These are phyloP conservation scores for Glossosoma conforme DNA, from an alignment of 1,140 invertebrate species.

Conservation along the genomic window DNA sequence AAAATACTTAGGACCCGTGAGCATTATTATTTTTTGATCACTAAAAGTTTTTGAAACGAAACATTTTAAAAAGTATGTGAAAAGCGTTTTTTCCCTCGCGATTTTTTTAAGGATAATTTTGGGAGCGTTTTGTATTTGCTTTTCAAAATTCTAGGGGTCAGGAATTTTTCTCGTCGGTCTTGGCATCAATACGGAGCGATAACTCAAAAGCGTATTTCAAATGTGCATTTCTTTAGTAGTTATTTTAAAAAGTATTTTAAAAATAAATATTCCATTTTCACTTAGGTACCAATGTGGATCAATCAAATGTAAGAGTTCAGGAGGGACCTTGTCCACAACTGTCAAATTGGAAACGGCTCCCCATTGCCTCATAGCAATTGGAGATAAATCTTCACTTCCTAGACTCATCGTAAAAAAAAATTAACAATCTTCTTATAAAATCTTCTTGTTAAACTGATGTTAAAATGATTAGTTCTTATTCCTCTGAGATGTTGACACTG, in stretches of 20 bases:
- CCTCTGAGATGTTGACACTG: not conserved
- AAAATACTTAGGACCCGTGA: too few relatives aligned
- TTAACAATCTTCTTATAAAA: not conserved
- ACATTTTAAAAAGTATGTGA: too few relatives aligned
- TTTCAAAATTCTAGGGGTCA: too few relatives aligned
- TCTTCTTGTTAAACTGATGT: not conserved
- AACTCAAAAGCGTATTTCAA: not conserved
- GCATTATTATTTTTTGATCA: too few relatives aligned
- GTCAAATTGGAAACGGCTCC: constrained; percentile 56
- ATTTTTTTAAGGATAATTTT: too few relatives aligned
- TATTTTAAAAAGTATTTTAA: too few relatives aligned
- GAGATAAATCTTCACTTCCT: not conserved
- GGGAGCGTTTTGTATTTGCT: too few relatives aligned
- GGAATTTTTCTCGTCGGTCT: too few relatives aligned
- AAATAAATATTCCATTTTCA: not conserved
- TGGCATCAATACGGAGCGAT: not conserved
- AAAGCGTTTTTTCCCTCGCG: too few relatives aligned
- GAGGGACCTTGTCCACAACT: constrained; percentile 55
- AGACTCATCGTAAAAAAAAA: not conserved
- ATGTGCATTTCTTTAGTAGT: not conserved
- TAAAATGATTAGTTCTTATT: not conserved
- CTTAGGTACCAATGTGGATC: constrained; percentile 56
- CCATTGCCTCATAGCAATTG: constrained; percentile 29
- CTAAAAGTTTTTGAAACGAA: too few relatives aligned
- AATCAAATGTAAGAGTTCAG: constrained; percentile 62